phyloP scores from a whole-genome alignment of 2,888 invertebrate genomes.

The Polydrusus tereticollis region DNA sequence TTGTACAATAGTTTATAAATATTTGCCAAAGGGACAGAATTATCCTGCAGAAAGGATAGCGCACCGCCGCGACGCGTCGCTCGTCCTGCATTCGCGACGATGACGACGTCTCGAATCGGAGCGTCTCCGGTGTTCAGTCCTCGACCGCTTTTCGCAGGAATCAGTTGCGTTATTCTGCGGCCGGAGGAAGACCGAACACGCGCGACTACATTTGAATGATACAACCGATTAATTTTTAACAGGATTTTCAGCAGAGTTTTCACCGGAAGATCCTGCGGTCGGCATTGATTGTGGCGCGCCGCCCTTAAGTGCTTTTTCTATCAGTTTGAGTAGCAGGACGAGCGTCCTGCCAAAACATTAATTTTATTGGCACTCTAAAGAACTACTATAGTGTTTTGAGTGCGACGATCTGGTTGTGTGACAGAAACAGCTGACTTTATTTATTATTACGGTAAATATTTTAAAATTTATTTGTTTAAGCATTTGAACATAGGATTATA shows the following conservation, averaged over 20 bases:
- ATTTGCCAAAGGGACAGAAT: conserved; percentile 25
- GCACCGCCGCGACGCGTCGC: conserved; percentile 33
- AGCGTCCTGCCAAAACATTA: conserved; percentile 14
- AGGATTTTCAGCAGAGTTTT: conserved; percentile 26
- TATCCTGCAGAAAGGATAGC: conserved; percentile 40
- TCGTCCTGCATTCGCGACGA: conserved; percentile 40
- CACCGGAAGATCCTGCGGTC: conserved; percentile 34
- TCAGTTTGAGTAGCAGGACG: conserved; percentile 16
- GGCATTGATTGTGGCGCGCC: conserved; percentile 30
- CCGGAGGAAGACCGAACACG: conserved; percentile 37
- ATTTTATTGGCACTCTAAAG: conserved; percentile 18
- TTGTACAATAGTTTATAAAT: conserved; percentile 11
- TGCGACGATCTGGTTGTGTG: conserved; percentile 32
- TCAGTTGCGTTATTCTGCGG: conserved; percentile 40
- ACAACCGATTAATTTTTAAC: conserved; percentile 9
- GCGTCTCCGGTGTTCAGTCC: conserved; percentile 41
- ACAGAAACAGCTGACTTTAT: conserved; percentile 26
- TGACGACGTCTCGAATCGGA: conserved; percentile 40
- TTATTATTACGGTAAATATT: conserved; percentile 31
- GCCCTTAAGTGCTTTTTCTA: conserved; percentile 25
- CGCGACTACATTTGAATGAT: conserved; percentile 28
- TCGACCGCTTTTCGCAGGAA: conserved; percentile 43
- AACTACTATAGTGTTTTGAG: conserved; percentile 31
- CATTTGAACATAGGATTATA: conserved; percentile 18
- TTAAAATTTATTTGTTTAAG: not conserved